Evolutionary conservation across 2,888 invertebrate genomes (phyloP).

Genomic region (Cryptus armator): DNA sequence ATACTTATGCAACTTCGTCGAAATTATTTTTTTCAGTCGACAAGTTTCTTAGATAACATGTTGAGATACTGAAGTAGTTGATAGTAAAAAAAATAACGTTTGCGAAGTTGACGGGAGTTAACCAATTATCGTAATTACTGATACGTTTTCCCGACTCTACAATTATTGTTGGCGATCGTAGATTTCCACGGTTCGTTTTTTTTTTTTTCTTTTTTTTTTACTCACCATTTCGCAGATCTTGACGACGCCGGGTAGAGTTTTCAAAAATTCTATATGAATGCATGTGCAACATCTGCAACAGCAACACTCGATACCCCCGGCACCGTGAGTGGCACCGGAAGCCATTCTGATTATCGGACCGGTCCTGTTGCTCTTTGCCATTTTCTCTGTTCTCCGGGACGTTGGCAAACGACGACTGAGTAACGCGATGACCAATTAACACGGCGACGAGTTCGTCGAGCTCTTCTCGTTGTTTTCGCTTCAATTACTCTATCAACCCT

Average conservation of each 20-base stretch:
- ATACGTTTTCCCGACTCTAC: too few relatives aligned
- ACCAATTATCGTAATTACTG: not conserved
- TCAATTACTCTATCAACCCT: constrained; percentile 6
- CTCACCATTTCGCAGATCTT: constrained; percentile 90
- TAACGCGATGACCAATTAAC: constrained; percentile 45
- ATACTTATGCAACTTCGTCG: too few relatives aligned
- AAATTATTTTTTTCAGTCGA: too few relatives aligned
- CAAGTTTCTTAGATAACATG: too few relatives aligned
- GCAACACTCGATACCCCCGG: constrained; percentile 89
- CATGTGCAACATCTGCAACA: constrained; percentile 91
- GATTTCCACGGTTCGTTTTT: not conserved
- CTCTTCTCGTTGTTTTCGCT: constrained; percentile 45
- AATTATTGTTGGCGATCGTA: not conserved
- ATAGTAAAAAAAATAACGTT: not conserved
- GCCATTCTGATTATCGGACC: constrained; percentile 81
- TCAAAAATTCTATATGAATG: constrained; percentile 91
- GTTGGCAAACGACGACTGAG: constrained; percentile 32
- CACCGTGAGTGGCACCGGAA: constrained; percentile 77
- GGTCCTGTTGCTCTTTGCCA: constrained; percentile 73
- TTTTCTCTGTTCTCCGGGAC: constrained; percentile 31
- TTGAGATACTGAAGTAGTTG: too few relatives aligned
- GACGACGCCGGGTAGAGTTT: constrained; percentile 90
- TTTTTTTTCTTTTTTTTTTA: constrained; percentile 11
- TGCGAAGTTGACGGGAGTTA: not conserved
- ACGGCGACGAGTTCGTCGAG: constrained; percentile 64